Base-by-base conservation (phyloP, 2,888 invertebrate species). In the Lordiphosa fenestrarum region DNA sequence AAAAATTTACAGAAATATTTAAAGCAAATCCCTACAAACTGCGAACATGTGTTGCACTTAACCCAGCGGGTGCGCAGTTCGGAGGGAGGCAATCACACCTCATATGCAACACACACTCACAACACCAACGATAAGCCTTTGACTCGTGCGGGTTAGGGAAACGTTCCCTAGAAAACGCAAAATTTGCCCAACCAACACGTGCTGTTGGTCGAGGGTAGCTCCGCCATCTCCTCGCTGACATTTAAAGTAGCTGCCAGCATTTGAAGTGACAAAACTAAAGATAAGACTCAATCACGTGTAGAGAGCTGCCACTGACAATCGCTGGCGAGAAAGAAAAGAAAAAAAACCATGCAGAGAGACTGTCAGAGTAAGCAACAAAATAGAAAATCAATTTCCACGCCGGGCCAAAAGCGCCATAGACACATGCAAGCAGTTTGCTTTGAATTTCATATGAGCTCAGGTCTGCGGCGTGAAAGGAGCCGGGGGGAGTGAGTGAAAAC, bases 21-120 rank as follows among this genome's bases (percentile, higher is more conserved):
- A 60, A 60, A 74, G 60, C 74, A 78, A 82, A 84, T 77, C 69
- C 75, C 71, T 50, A 74, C 85, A 77, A 84, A 84, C 83, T 77
- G 83, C 66, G 71, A 78, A 84, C 77, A 84, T 77, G 75, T 77
- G 77, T 77, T 78, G 85, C 83, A 84, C 85, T 82, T 84, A 84
- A 68, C 81, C 54, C 41, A 46, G 30, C 30, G 23, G 36, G 23
- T 36, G 25, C 42, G 41, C n/a, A n/a, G n/a, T n/a, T n/a, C n/a
- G n/a, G n/a, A 15, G 54, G 36, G 30, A 36, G 40, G 46, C 39
- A 13, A 39, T 42, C 35, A 9, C 49, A 39, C 59, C 54, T 51
- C 50, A 52, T 41, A 44, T 61, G 81, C 60, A 61, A 41, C 70
- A 63, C 72, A 66, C 76, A 64, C 72, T 59, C 41, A 50, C 59